Conservation (phyloP, 2,888 invertebrate species). For the Hartigia nigra region DNA sequence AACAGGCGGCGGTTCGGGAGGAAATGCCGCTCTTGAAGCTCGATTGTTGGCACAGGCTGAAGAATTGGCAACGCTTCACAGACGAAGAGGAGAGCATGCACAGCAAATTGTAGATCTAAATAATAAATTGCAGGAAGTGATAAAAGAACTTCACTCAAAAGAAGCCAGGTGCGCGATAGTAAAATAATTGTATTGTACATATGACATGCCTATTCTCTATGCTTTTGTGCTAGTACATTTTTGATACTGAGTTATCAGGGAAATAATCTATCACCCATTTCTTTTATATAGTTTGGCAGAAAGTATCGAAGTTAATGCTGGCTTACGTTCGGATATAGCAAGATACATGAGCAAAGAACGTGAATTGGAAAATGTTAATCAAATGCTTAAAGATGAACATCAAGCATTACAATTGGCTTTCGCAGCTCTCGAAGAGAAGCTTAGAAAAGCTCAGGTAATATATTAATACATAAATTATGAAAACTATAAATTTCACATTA, state of each 20-base stretch:
- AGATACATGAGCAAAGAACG: conserved; percentile 78
- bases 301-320: conserved; percentile 73
- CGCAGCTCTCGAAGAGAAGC: conserved; percentile 88
- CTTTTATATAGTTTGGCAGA: conserved; percentile 73
- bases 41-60: conserved; percentile 89
- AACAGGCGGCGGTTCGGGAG: conserved; percentile 68
- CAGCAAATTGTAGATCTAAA: conserved; percentile 94
- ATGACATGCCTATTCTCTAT: conserved; percentile 2
- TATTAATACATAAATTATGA: not conserved
- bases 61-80: conserved; percentile 90
- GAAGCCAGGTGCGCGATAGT: conserved; percentile 73
- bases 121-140: conserved; percentile 85
- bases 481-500: not conserved
- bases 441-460: conserved; percentile 81
- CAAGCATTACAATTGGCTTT: conserved; percentile 94
- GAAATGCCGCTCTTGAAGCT: conserved; percentile 83
- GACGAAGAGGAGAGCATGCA: conserved; percentile 90
- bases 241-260: too few species aligned
- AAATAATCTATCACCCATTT: not conserved
- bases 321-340: conserved; percentile 78
- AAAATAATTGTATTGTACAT: not conserved
- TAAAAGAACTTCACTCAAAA: conserved; percentile 78
- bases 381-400: conserved; percentile 92
- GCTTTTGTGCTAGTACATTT: not conserved
- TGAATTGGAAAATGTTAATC: conserved; percentile 85